Conservation (phyloP, 2,797 vertebrate species). For the Mallotus villosus region DNA sequence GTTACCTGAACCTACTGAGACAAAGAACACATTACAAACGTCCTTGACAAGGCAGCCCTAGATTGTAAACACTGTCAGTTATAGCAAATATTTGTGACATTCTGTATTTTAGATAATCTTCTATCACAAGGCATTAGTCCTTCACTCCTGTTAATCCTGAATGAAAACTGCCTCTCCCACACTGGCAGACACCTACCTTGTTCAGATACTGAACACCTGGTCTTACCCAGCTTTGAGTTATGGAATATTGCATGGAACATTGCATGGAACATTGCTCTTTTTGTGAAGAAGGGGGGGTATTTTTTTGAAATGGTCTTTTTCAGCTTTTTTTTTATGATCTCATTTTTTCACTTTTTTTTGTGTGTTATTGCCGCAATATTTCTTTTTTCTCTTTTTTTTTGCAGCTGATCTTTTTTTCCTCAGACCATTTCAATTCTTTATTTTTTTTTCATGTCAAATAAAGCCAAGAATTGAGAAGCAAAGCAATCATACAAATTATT, state of each 20-base stretch:
- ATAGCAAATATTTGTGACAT: not conserved
- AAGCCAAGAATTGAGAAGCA: constrained; percentile 87
- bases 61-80: not conserved
- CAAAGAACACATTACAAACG: not conserved
- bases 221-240: not conserved
- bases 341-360: constrained; percentile 53
- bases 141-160: not conserved
- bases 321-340: constrained; percentile 71
- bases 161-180: not conserved
- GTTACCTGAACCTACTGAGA: not conserved
- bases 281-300: constrained; percentile 82
- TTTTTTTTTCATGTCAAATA: constrained; percentile 91
- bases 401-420: constrained; percentile 69
- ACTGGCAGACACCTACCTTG: not conserved
- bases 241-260: constrained; percentile 42
- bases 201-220: not conserved
- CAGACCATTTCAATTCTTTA: constrained; percentile 99
- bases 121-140: not conserved
- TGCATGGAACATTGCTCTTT: constrained; percentile 82
- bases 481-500: constrained; percentile 97
- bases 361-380: constrained; percentile 63
- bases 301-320: constrained; percentile 78
- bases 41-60: no score
- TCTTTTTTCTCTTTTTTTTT: constrained; percentile 69
- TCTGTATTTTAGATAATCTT: not conserved